Base-by-base conservation (phyloP, 2,797 vertebrate species). In the Eulemur coronatus region DNA sequence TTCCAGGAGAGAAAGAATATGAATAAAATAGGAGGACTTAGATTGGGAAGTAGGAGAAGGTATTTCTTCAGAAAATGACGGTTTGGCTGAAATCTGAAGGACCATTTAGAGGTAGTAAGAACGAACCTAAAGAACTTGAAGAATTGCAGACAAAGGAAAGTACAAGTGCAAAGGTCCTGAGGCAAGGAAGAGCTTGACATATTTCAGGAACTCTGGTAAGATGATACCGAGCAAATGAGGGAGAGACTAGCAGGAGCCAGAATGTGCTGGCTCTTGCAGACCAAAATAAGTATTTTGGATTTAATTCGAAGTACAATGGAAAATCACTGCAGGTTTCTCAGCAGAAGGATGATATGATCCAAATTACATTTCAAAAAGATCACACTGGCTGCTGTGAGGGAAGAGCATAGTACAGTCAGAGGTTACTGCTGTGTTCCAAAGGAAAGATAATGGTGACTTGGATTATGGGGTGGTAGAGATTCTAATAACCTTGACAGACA, bases 21-120 rank as follows among this genome's bases (percentile, higher is more conserved):
- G 26, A 69, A 52, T 69, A 86, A 96, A 91, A 76, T 7, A 79
- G 67, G 46, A 86, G 3, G 41, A 22, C 89, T 92, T 84, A 76
- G 13, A 43, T 24, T 76, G 50, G 59, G 26, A 82, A 63, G 28
- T 8, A 41, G 26, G 41, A 94, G 46, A 86, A 50, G 4, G 22
- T 63, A 70, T 86, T 52, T 86, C 79, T 94, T 95, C 7, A 93
- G 85, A 72, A 95, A 97, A 94, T 89, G 48, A 72, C 18, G 72
- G 75, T 35, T 76, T 52, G 52, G 18, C 52, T 89, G 52, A 95
- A 93, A 94, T 26, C 18, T 61, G n/a, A 95, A 94, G 57, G 28
- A 80, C 65, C 46, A 11, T 33, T 8, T 79, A 8, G 78, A 94
- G 33, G 35, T 4, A 43, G 73, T 81, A 26, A 59, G 63, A 46